These are phyloP conservation scores for Cyanistes caeruleus DNA, from an alignment of 2,113 vertebrate species.

Conservation along the genomic window DNA sequence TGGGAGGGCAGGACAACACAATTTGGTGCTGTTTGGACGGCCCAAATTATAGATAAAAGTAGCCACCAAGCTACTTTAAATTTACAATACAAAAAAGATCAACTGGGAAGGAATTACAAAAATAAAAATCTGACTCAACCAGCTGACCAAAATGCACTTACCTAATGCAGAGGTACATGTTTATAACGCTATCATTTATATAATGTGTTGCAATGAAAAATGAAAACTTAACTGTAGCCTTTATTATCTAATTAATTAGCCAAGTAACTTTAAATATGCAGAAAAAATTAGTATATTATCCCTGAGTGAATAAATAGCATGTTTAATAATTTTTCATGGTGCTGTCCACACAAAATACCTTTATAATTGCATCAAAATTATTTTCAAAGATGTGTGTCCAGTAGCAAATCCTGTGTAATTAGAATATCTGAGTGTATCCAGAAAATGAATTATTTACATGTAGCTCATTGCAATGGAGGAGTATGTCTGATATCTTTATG, in stretches of 20 bases:
- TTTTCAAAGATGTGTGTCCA: slow-evolving; percentile 65
- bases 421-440: slow-evolving; percentile 65
- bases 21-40: slow-evolving; percentile 40
- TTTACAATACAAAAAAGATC: slow-evolving; percentile 63
- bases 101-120: slow-evolving; percentile 46
- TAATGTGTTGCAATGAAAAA: slow-evolving; percentile 57
- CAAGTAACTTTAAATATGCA: slow-evolving; percentile 54
- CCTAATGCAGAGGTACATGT: slow-evolving; percentile 46
- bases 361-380: slow-evolving; percentile 64
- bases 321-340: slow-evolving; percentile 56
- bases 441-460: slow-evolving; percentile 74
- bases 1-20: neutral
- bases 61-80: slow-evolving; percentile 38
- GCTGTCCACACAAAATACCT: slow-evolving; percentile 58
- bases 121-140: slow-evolving; percentile 58
- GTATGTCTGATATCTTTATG: slow-evolving; percentile 46
- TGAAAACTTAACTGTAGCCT: slow-evolving; percentile 50
- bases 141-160: slow-evolving; percentile 67
- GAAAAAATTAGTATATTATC: neutral
- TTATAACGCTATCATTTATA: slow-evolving; percentile 65
- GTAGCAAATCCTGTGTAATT: slow-evolving; percentile 72
- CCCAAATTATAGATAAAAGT: slow-evolving; percentile 45
- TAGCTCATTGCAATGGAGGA: slow-evolving; percentile 56
- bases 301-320: slow-evolving; percentile 16
- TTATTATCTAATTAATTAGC: slow-evolving; percentile 45